These are phyloP conservation scores for Ophonus ardosiacus DNA, from an alignment of 2,888 invertebrate genomes.

Conservation along the genomic window DNA sequence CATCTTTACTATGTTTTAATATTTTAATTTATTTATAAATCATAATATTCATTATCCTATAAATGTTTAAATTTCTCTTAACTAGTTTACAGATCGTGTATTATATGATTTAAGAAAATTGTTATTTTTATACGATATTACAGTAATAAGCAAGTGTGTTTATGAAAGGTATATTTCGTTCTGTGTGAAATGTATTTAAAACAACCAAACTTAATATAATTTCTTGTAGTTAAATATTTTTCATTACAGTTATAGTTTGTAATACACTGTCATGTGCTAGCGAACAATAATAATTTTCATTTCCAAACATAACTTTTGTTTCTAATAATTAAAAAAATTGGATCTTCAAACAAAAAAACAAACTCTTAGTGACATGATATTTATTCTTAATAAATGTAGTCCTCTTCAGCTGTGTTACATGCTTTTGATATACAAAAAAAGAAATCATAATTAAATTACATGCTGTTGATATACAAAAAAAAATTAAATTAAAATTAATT, in stretches of 20 bases:
- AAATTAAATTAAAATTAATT: conserved; percentile 1
- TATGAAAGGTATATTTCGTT: conserved; percentile 36
- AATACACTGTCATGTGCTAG: conserved; percentile 60
- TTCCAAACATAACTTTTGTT: conserved; percentile 46
- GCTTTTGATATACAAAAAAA: neutral
- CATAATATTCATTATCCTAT: conserved; percentile 1
- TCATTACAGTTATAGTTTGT: conserved; percentile 60
- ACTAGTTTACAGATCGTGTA: conserved; percentile 44
- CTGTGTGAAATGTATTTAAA: conserved; percentile 56
- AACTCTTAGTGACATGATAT: neutral
- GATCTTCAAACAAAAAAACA: neutral
- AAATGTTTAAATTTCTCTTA: conserved; percentile 18
- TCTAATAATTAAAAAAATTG: conserved; percentile 16
- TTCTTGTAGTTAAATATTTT: conserved; percentile 43
- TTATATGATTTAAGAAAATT: conserved; percentile 62
- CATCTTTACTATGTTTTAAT: conserved; percentile 6
- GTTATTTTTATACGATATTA: conserved; percentile 61
- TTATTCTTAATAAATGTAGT: neutral
- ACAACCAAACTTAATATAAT: conserved; percentile 56
- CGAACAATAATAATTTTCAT: conserved; percentile 62
- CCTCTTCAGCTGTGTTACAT: neutral
- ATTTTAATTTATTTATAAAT: conserved; percentile 46
- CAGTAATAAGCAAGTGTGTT: conserved; percentile 59
- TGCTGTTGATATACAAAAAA: neutral
- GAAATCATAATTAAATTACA: neutral